Base-by-base conservation (phyloP, 2,888 invertebrate species). In the Plagiodera versicolora region DNA sequence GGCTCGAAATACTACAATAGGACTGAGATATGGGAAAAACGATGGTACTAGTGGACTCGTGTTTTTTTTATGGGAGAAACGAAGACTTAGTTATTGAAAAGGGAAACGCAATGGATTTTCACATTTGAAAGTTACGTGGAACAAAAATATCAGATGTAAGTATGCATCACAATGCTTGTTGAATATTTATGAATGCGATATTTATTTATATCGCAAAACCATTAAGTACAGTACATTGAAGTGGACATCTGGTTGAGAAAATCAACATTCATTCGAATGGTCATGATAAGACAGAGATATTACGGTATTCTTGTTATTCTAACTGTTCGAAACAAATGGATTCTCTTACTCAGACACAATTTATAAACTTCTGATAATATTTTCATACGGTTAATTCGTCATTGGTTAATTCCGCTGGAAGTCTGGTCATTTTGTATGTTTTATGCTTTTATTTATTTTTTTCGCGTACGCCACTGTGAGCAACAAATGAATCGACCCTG, bases 401-500 rank as follows among this genome's bases (percentile, higher is more conserved):
- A n/a, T n/a, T n/a, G n/a, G n/a, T n/a, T n/a, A n/a, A n/a, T n/a
- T n/a, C n/a, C n/a, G n/a, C n/a, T n/a, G n/a, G n/a, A n/a, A n/a
- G n/a, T n/a, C n/a, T n/a, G n/a, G n/a, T n/a, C n/a, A n/a, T n/a
- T n/a, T n/a, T n/a, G n/a, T n/a, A n/a, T n/a, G n/a, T n/a, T n/a
- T n/a, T n/a, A n/a, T n/a, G n/a, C n/a, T n/a, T n/a, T n/a, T n/a
- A n/a, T n/a, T n/a, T n/a, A n/a, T n/a, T n/a, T n/a, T n/a, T n/a
- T n/a, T n/a, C n/a, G n/a, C 19, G 53, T 17, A 24, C 53, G 58
- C 53, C 58, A 47, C 53, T 58, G 54, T 9, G 44, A 14, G 44
- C 39, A 54, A 44, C 49, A 48, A 48, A 58, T n/a, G 39, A 19
- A 14, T 14, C 48, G 54, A 54, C 55, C 64, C 53, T 61, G 61